These are phyloP conservation scores for Alca torda DNA, from an alignment of 2,797 vertebrate genomes.

Conservation along the genomic window DNA sequence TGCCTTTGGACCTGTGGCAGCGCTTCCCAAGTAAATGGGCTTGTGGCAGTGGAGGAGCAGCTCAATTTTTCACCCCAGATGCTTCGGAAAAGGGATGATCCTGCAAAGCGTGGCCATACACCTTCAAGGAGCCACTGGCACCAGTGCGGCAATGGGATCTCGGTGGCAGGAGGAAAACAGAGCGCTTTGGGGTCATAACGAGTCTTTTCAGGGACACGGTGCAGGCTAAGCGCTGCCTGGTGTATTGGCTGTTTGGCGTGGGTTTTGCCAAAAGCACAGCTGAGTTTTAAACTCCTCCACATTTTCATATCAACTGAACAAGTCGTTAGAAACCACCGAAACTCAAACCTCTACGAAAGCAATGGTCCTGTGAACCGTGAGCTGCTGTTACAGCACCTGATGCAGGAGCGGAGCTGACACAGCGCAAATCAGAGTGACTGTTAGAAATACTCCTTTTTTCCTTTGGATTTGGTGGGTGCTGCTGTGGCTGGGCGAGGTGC, in stretches of 20 bases:
- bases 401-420: not conserved
- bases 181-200: rapidly evolving
- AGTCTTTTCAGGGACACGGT: not conserved
- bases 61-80: not conserved
- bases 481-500: not conserved
- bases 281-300: slow-evolving; percentile 34
- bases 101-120: rapidly evolving
- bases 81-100: not conserved
- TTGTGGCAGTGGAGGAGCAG: not conserved
- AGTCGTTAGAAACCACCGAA: slow-evolving; percentile 48
- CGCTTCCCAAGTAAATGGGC: not conserved
- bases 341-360: slow-evolving; percentile 12
- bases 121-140: not conserved
- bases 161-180: not conserved
- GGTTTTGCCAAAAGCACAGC: not conserved
- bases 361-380: not conserved
- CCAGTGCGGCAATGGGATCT: rapidly evolving
- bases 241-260: not conserved
- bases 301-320: not conserved
- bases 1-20: not conserved
- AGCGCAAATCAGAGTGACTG: rapidly evolving
- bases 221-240: not conserved
- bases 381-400: not conserved
- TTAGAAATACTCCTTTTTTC: rapidly evolving
- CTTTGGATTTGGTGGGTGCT: not conserved